These are phyloP conservation scores for Sipunculus nudus DNA, from an alignment of 2,888 invertebrate genomes.

Conservation along the genomic window DNA sequence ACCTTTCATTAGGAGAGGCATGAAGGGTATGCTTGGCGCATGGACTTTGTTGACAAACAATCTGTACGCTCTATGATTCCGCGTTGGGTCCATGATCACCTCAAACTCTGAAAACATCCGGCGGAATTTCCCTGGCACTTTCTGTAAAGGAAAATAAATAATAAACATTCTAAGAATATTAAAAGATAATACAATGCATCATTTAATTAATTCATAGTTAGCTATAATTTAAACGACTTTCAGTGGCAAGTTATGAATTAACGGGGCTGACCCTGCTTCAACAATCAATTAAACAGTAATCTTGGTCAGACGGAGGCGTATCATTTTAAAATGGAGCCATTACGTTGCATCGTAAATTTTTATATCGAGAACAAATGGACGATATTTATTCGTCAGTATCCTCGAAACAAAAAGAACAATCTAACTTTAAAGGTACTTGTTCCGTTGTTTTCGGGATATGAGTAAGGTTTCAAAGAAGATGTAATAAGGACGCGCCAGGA, in stretches of 20 bases:
- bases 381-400: too few relatives aligned
- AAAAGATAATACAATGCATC: background rate
- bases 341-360: too few relatives aligned
- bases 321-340: too few relatives aligned
- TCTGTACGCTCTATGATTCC: slow-evolving; percentile 63
- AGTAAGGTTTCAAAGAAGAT: too few relatives aligned
- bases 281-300: too few relatives aligned
- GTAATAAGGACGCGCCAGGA: too few relatives aligned
- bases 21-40: slow-evolving; percentile 83
- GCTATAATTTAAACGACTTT: slow-evolving; percentile 1
- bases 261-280: too few relatives aligned
- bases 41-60: slow-evolving; percentile 77
- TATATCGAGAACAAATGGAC: too few relatives aligned
- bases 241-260: background rate
- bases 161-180: background rate
- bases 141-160: slow-evolving; percentile 59
- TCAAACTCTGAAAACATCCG: slow-evolving; percentile 84
- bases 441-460: too few relatives aligned
- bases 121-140: slow-evolving; percentile 80
- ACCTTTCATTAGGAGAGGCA: slow-evolving; percentile 83
- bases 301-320: too few relatives aligned
- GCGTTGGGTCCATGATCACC: slow-evolving; percentile 81
- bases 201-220: background rate
- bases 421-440: too few relatives aligned
- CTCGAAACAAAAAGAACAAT: too few relatives aligned